Evolutionary conservation across 2,797 vertebrate species (phyloP).

Genomic region (Muscicapa comitata): DNA sequence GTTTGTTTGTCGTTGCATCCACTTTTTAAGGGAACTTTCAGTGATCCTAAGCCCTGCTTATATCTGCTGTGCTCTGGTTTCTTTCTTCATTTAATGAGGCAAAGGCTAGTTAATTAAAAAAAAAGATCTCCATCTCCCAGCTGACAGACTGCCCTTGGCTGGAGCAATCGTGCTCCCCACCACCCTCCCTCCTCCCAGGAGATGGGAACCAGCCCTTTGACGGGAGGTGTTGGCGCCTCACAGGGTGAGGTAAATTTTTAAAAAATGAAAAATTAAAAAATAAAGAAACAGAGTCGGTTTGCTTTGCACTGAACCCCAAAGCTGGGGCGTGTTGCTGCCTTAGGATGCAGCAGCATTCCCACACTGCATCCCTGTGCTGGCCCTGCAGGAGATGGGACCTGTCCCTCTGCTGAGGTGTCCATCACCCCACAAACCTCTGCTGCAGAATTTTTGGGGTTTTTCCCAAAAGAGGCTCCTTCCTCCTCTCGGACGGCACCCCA

Average conservation of each 20-base stretch:
- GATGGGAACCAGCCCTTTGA: neutral
- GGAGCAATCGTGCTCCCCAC: fast-evolving
- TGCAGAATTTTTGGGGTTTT: neutral
- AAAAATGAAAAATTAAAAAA: neutral
- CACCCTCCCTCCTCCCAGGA: neutral
- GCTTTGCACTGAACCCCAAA: neutral
- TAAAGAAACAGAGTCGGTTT: neutral
- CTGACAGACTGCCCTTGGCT: neutral
- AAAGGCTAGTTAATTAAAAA: neutral
- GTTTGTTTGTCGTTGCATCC: neutral
- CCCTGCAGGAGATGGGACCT: neutral
- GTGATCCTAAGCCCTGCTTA: neutral
- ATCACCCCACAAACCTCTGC: neutral
- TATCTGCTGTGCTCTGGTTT: neutral
- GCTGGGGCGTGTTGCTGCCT: neutral
- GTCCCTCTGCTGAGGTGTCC: neutral
- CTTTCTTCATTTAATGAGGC: neutral
- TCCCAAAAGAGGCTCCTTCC: neutral
- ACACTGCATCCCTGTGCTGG: neutral
- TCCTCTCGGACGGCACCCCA: neutral
- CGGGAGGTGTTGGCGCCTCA: neutral
- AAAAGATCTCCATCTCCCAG: neutral
- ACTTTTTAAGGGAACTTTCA: neutral
- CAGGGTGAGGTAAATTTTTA: neutral
- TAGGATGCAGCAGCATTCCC: neutral